Conservation (phyloP, 1,140 invertebrate genomes). For the Bombus superbus region DNA sequence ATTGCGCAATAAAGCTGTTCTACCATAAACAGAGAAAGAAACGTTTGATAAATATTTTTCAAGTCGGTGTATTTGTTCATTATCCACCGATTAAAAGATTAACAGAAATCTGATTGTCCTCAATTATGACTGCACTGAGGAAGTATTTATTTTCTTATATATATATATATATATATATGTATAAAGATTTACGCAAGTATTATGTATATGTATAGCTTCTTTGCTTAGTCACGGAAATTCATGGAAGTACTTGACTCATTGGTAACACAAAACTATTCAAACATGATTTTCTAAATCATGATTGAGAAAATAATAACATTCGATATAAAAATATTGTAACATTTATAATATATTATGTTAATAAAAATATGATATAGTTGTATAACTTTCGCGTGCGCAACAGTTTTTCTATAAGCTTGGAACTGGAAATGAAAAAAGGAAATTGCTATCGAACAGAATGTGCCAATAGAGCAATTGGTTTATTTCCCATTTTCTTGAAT, state of each 20-base stretch:
- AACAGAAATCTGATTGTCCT: not conserved
- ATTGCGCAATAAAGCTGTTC: constrained; percentile 24
- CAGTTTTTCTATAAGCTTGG: not conserved
- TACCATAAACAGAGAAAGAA: not conserved
- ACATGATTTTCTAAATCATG: not conserved
- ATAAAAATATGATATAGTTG: not conserved
- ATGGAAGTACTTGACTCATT: not conserved
- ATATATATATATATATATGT: not conserved
- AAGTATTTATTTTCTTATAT: not conserved
- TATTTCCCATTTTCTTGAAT: constrained; percentile 41
- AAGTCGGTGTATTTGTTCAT: not conserved
- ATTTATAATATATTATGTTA: not conserved
- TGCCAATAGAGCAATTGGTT: constrained; percentile 22
- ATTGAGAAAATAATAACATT: not conserved
- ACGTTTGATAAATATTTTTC: not conserved
- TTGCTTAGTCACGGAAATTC: not conserved
- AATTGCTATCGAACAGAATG: not conserved
- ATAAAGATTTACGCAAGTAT: not conserved
- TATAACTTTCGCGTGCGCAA: not conserved
- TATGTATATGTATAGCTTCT: not conserved
- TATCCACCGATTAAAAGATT: not conserved
- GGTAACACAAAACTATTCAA: not conserved
- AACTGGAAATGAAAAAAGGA: not conserved
- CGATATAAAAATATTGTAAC: not conserved
- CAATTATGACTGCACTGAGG: not conserved